Evolutionary conservation across 1,140 invertebrate species (phyloP).

Genomic region (Pseudoatta argentina): DNA sequence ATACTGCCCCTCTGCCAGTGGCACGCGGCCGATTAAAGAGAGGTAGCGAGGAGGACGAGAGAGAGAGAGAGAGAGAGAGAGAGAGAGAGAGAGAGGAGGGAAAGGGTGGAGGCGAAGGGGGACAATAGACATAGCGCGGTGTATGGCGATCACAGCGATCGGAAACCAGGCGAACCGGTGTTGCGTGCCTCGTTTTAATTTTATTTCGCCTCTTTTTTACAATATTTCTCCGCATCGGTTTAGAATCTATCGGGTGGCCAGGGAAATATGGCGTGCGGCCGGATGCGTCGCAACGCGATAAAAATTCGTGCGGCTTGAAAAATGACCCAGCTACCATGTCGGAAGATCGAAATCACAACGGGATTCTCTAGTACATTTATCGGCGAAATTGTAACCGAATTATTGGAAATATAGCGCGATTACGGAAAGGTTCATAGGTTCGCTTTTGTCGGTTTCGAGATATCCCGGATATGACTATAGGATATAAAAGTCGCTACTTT

Average conservation of each 20-base stretch:
- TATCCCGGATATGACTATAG: slow-evolving; percentile 9
- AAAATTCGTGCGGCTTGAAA: slow-evolving; percentile 74
- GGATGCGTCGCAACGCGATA: slow-evolving; percentile 71
- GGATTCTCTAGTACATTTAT: slow-evolving; percentile 18
- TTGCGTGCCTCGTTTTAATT: slow-evolving; percentile 45
- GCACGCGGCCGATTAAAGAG: slow-evolving; percentile 75
- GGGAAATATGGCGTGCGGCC: slow-evolving; percentile 68
- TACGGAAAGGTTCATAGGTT: slow-evolving; percentile 16
- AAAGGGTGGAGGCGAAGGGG: slow-evolving; percentile 1
- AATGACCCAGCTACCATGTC: slow-evolving; percentile 61
- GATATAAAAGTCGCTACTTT: slow-evolving; percentile 17
- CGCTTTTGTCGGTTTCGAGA: slow-evolving; percentile 37
- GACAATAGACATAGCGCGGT: slow-evolving; percentile 38
- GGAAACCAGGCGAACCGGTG: slow-evolving; percentile 62
- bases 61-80: slow-evolving; percentile 17
- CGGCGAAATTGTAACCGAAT: slow-evolving; percentile 54
- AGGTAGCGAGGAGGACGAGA: slow-evolving; percentile 31
- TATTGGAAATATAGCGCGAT: slow-evolving; percentile 40
- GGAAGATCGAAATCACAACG: slow-evolving; percentile 55
- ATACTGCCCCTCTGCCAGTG: slow-evolving; percentile 65
- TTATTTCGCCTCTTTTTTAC: slow-evolving; percentile 54
- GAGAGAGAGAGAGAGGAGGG: slow-evolving; percentile 4
- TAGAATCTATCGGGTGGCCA: slow-evolving; percentile 70
- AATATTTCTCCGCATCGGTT: slow-evolving; percentile 63
- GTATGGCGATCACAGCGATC: slow-evolving; percentile 59